These are phyloP conservation scores for Leptinotarsa defecta DNA, from an alignment of 1,140 invertebrate species.

Conservation along the genomic window DNA sequence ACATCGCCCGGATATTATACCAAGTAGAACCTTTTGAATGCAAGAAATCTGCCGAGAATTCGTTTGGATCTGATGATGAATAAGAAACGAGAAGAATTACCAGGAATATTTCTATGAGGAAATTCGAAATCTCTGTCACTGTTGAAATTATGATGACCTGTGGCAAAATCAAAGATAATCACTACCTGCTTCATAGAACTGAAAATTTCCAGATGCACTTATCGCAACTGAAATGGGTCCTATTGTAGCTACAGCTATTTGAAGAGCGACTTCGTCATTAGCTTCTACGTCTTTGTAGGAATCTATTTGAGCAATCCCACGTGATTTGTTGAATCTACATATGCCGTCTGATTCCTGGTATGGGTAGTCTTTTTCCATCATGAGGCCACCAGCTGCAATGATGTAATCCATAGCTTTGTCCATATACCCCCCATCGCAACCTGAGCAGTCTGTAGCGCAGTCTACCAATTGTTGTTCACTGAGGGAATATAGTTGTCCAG, in stretches of 20 bases:
- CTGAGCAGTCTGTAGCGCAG: conserved; percentile 5
- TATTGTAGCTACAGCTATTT: conserved; percentile 49
- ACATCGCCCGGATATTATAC: no score
- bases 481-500: conserved; percentile 16
- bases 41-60: no score
- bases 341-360: conserved; percentile 13
- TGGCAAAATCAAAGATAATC: no score
- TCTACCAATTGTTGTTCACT: conserved; percentile 34
- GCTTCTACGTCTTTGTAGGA: background rate
- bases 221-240: conserved; percentile 91
- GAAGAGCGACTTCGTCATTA: conserved; percentile 16
- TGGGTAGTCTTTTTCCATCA: conserved; percentile 31
- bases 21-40: no score
- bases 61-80: no score
- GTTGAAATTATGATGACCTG: no score
- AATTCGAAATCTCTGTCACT: no score
- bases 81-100: no score
- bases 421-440: conserved; percentile 14
- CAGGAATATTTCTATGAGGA: no score
- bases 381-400: conserved; percentile 7
- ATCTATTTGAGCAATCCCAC: conserved; percentile 10
- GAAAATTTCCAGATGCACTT: conserved; percentile 78
- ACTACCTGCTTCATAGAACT: conserved; percentile 60
- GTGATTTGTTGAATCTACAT: conserved; percentile 22
- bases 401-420: conserved; percentile 24